Evolutionary conservation across 2,797 vertebrate species (phyloP).

Genomic region (Bradypodion pumilum): DNA sequence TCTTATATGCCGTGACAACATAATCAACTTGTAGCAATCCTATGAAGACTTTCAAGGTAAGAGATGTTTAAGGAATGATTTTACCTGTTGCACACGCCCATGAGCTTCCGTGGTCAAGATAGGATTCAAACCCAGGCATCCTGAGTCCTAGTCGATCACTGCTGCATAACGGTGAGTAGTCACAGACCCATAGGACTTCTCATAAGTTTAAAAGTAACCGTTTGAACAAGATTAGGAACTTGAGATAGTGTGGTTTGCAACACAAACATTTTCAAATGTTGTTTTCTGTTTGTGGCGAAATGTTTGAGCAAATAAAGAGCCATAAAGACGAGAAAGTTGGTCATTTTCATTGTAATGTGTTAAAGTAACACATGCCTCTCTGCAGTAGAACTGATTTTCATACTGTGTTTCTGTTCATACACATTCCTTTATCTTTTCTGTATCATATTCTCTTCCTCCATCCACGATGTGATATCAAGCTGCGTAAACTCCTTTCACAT

Average conservation of each 20-base stretch:
- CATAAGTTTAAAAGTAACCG: too few relatives aligned
- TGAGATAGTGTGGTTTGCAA: neutral
- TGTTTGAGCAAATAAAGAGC: neutral
- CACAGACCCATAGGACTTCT: too few relatives aligned
- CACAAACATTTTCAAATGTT: neutral
- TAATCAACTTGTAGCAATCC: too few relatives aligned
- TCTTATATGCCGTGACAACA: too few relatives aligned
- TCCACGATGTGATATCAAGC: neutral
- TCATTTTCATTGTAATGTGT: neutral
- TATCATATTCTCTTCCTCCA: neutral
- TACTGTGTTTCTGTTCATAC: neutral
- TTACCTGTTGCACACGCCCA: too few relatives aligned
- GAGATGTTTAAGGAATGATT: too few relatives aligned
- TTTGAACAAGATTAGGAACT: neutral
- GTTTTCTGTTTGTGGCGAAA: neutral
- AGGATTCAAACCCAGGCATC: too few relatives aligned
- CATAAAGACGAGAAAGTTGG: neutral
- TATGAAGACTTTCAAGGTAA: too few relatives aligned
- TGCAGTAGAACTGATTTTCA: accelerated
- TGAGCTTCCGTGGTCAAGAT: too few relatives aligned
- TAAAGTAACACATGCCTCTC: neutral
- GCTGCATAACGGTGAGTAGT: too few relatives aligned
- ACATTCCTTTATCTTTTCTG: neutral
- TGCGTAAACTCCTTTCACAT: neutral
- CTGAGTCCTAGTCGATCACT: too few relatives aligned